Conservation (phyloP, 2,797 vertebrate genomes). For the Psittacula echo region DNA sequence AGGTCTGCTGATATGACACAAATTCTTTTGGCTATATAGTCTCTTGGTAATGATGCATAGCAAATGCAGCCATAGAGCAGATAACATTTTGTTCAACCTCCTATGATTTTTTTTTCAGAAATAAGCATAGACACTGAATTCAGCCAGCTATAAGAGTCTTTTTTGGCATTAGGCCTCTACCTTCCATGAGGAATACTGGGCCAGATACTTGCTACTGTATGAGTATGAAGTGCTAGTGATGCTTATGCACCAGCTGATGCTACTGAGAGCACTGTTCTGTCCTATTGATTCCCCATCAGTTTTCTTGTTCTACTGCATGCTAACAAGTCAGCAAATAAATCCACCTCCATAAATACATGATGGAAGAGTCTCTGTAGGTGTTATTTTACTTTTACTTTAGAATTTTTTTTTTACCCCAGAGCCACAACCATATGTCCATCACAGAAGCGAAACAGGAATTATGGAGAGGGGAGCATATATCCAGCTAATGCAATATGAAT, state of each 20-base stretch:
- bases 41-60: background rate
- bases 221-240: background rate
- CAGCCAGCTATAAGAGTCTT: background rate
- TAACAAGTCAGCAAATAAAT: background rate
- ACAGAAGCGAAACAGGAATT: background rate
- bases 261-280: background rate
- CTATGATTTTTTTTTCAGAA: background rate
- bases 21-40: background rate
- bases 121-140: background rate
- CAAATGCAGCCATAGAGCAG: background rate
- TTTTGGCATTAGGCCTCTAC: background rate
- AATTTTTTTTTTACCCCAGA: background rate
- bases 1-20: background rate
- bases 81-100: background rate
- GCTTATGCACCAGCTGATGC: background rate
- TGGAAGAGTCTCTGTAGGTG: background rate
- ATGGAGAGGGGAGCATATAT: background rate
- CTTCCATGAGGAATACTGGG: background rate
- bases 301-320: background rate
- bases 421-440: background rate
- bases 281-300: background rate
- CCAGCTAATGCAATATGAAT: background rate
- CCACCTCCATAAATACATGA: background rate
- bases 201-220: background rate
- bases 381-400: background rate